Base-by-base conservation (phyloP, 1,140 invertebrate genomes). In the Sinella curviseta region DNA sequence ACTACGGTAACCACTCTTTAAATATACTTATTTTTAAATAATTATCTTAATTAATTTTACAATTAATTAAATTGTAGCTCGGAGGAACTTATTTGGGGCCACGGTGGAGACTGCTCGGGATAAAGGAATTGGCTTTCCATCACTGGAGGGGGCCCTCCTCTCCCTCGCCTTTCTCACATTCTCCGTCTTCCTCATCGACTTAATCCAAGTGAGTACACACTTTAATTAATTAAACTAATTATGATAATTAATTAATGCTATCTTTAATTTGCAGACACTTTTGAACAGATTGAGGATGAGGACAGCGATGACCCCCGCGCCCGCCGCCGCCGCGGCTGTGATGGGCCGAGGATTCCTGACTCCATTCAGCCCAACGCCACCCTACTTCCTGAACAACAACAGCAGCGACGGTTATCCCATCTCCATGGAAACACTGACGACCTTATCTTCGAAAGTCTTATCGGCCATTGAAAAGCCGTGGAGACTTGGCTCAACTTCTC, bases 81-180 rank as follows among this genome's bases (percentile, higher is more conserved):
- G 16, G 17, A 3, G 17, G 36, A 54, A 24, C 34, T 35, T 36
- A 36, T 28, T 48, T 48, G 14, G 26, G 39, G 12, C 36, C 16
- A 55, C 30, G 8, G 20, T 30, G 55, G 39, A 28, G 30, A 55
- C 24, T 1, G 54, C n/a, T 12, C 16, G 77, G 2, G 48, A 76
- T 26, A 79, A 77, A 28, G 82, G 82, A 70, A 87, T 94, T 76
- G 91, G 92, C 78, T 93, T 94, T 85, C 93, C 93, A n/a, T 94
- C 93, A 0, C 88, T 92, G 34, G 93, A 94, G 87, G 91, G 91
- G 48, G 91, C 93, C 0, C 86, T 95, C 31, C 91, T 94, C 89
- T 92, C 92, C 31, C 92, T 95, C 77, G 93, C 92, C 1, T 94
- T 94, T 86, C 87, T 95, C 12, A 94, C 93, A 0, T 94, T 94